Evolutionary conservation across 1,140 invertebrate genomes (phyloP), one percentile per base, ranked within the genome.

Genomic region (Cecropterus lyciades): DNA sequence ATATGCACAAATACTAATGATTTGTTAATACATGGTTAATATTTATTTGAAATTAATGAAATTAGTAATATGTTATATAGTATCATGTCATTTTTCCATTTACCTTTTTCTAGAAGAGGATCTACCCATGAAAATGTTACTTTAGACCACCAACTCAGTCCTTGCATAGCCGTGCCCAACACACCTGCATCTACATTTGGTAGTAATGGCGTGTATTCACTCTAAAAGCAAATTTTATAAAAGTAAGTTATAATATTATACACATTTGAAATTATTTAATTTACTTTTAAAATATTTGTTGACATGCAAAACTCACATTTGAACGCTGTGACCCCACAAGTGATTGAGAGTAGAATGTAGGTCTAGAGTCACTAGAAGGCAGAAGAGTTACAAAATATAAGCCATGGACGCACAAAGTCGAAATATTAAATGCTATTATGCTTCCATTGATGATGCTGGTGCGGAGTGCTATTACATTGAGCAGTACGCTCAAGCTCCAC

Each of bases 81-180:
- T n/a, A n/a, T n/a, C n/a, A n/a, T n/a, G n/a, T n/a, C n/a, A n/a
- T n/a, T n/a, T n/a, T n/a, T n/a, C n/a, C n/a, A n/a, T n/a, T n/a
- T 80, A 92, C 98, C 98, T 93, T 98, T 98, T 52, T 94, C 80
- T 89, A 99, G 96, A 40, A 99, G 86, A 7, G 96, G 96, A 66
- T 96, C 94, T 0, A 98, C 97, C 98, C 98, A 99, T 67, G 94
- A 92, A 82, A 99, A 98, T 11, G 96, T 90, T 5, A 99, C 91
- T 79, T 95, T 95, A 0, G 97, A 98, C 1, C 95, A 76, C 75
- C 93, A 94, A 24, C 94, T 94, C 9, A 93, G 91, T 66, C 95
- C 94, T 84, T 98, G 96, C 94, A 98, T 96, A 7, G 97, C 97
- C 48, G 95, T 94, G 0, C 96, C 96, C 55, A 98, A 89, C 69